Base-by-base conservation (phyloP, 2,888 invertebrate species). In the Harmothoe impar region DNA sequence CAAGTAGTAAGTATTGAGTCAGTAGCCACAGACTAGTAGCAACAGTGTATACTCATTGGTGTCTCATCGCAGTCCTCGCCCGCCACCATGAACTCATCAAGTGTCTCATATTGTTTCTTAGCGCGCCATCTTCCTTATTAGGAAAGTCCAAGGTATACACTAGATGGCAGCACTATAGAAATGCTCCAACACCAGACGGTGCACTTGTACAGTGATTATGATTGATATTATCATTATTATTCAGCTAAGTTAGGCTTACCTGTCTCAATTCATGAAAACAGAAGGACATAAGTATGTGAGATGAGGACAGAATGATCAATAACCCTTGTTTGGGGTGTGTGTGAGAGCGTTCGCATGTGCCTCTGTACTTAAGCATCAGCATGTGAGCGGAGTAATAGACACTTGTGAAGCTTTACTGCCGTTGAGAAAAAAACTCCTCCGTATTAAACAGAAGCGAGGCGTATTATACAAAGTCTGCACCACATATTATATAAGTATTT, bases 81-180 rank as follows among this genome's bases (percentile, higher is more conserved):
- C 81, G 10, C 43, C 43, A 81, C 7, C 81, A 81, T 35, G 81
- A 72, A 35, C 15, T 81, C 81, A 81, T 43, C 81, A 81, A 33
- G 43, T 35, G 72, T 43, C 81, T 33, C 81, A 43, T 43, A 43
- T 81, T 43, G 20, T 35, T 81, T 81, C 43, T 15, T 72, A 72
- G 29, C 25, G 72, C 31, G 72, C 72, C 72, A 72, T 72, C 81
- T 33, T 81, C 23, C 43, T 81, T 43, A 33, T 81, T 77, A 31
- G 77, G 77, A 25, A 35, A 43, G 81, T 33, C 81, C 81, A 43
- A 81, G 7, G 33, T 43, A 33, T 35, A 33, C 81, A 33, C 23
- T 81, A 33, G 72, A 72, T 72, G 72, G 81, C 81, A 81, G 43
- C 81, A 72, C 72, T 72, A 29, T 72, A 43, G 81, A 81, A 81